A percentile compares a stretch with the other conserved stretches of the same genome.
Evolutionary conservation across 30 jellyfish, hydroid and myxozoan species (phyloP).

Genomic region (Aurelia sp.): DNA sequence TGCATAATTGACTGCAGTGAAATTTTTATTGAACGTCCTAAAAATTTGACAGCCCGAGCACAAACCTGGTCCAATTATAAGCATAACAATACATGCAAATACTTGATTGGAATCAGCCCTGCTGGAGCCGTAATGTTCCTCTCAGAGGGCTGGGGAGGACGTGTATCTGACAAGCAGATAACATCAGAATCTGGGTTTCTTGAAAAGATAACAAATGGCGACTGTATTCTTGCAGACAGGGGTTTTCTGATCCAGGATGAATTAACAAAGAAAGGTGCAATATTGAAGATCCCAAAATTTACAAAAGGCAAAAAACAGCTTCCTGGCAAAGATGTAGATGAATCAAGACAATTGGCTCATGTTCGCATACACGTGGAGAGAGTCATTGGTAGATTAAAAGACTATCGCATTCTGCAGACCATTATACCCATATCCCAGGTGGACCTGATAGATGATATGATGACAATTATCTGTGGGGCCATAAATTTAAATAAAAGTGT

Average conservation of each 20-base stretch:
- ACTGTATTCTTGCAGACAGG: constrained; percentile 79
- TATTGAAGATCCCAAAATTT: constrained; percentile 64
- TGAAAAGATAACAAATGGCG: constrained; percentile 49
- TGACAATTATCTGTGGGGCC: constrained; percentile 46
- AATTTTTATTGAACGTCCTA: background rate
- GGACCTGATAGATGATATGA: constrained; percentile 55
- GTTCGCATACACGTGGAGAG: constrained; percentile 83
- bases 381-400: constrained; percentile 62
- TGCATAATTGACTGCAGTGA: constrained; percentile 75
- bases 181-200: constrained; percentile 63
- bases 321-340: constrained; percentile 67
- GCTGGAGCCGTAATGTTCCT: constrained; percentile 78
- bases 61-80: background rate
- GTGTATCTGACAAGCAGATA: constrained; percentile 73
- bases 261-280: constrained; percentile 62
- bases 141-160: constrained; percentile 86
- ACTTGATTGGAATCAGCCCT: constrained; percentile 29
- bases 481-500: constrained; percentile 56
- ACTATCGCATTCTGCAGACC: constrained; percentile 53
- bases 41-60: background rate
- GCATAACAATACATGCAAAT: no score
- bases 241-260: constrained; percentile 73
- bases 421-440: constrained; percentile 67
- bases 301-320: constrained; percentile 77
- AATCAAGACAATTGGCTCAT: constrained; percentile 47